These are phyloP conservation scores for Myiothlypis chrysogaster DNA, from an alignment of 2,797 vertebrate species.

Conservation along the genomic window DNA sequence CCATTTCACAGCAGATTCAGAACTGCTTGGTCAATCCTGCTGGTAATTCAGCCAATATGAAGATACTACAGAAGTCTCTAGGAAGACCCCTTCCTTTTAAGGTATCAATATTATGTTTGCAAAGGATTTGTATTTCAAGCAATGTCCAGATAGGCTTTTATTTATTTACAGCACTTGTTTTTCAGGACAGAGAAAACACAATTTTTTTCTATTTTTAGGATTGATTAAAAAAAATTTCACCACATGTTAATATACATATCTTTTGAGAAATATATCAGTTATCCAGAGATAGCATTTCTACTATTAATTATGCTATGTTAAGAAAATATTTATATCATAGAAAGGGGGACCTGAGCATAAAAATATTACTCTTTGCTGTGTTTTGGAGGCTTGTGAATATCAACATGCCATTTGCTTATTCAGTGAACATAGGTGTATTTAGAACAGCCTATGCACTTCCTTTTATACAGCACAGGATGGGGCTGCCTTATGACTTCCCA, in stretches of 20 bases:
- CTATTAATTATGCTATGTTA: background rate
- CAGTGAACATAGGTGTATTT: background rate
- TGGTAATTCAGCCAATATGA: constrained; percentile 78
- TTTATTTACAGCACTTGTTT: background rate
- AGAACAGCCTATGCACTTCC: background rate
- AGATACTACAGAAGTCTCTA: constrained; percentile 88
- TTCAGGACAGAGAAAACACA: background rate
- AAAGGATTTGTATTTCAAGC: background rate
- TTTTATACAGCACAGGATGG: background rate
- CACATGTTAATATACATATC: background rate
- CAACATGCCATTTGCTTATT: background rate
- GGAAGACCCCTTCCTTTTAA: constrained; percentile 94
- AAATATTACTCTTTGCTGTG: background rate
- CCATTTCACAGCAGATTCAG: constrained; percentile 87
- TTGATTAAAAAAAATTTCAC: background rate
- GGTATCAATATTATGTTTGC: constrained; percentile 69
- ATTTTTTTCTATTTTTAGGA: background rate
- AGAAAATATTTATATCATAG: background rate
- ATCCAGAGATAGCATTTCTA: background rate
- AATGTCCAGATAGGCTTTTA: background rate
- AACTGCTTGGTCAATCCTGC: constrained; percentile 81
- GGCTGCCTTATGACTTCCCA: background rate
- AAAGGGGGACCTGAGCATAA: background rate
- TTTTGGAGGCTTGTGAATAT: background rate
- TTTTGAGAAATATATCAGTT: background rate